Evolutionary conservation across 2,888 invertebrate genomes (phyloP).

Genomic region (Calliphora vomitoria): DNA sequence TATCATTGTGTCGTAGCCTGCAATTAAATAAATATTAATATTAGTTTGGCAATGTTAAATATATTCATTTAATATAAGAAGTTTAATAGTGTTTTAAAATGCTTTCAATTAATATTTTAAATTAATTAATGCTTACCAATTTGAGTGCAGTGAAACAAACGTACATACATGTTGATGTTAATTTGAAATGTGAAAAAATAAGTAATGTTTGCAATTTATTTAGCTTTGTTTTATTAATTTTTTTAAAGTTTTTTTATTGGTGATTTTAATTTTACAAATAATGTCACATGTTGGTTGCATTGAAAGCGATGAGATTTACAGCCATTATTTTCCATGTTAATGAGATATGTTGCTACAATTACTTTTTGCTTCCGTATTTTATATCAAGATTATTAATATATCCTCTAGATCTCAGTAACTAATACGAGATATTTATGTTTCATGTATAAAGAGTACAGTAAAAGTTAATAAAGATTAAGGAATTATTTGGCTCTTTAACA

Average conservation of each 20-base stretch:
- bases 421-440: no score
- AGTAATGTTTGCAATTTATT: not conserved
- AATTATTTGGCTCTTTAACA: no score
- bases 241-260: not conserved
- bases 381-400: no score
- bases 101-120: not conserved
- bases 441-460: no score
- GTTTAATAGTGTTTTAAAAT: not conserved
- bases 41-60: constrained; percentile 25
- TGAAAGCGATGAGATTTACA: not conserved
- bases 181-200: constrained; percentile 11
- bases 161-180: constrained; percentile 22
- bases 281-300: not conserved
- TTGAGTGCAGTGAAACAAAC: constrained; percentile 28
- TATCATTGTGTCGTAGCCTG: constrained; percentile 60
- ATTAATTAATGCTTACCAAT: constrained; percentile 54
- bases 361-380: not conserved
- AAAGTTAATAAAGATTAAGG: no score
- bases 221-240: not conserved
- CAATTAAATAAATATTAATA: constrained; percentile 49
- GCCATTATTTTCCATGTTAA: not conserved
- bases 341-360: not conserved
- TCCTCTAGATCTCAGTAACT: no score
- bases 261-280: not conserved
- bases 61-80: not conserved